phyloP scores from a whole-genome alignment of 2,797 vertebrate genomes.

The Sylvilagus floridanus region DNA sequence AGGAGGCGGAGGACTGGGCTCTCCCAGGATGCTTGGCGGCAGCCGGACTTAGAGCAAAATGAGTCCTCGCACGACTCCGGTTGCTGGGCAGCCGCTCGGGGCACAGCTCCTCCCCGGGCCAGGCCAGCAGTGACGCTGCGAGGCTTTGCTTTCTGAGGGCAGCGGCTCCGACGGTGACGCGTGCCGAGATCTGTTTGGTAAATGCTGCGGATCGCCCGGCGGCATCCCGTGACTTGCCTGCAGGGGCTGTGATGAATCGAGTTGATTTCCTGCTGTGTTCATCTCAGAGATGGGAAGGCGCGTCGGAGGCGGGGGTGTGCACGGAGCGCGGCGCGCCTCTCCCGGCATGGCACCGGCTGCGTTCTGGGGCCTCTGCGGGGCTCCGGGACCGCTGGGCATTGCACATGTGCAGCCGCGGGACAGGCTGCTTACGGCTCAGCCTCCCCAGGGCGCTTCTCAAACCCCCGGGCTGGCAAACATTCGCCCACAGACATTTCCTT shows the following conservation, averaged over 20 bases:
- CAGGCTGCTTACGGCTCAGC: neutral
- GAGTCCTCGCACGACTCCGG: neutral
- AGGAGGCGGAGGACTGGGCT: neutral
- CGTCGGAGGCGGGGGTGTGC: rapidly evolving
- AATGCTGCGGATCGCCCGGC: neutral
- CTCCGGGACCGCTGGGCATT: rapidly evolving
- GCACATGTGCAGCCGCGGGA: neutral
- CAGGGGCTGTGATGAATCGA: neutral
- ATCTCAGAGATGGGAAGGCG: neutral
- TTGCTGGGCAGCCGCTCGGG: neutral
- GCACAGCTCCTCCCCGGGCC: rapidly evolving
- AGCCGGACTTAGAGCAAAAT: neutral
- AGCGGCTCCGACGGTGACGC: rapidly evolving
- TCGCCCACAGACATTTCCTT: slow-evolving; percentile 58
- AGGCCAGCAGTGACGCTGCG: rapidly evolving
- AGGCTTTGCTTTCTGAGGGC: neutral
- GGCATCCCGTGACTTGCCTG: rapidly evolving
- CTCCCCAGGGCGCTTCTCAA: rapidly evolving
- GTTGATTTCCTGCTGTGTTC: neutral
- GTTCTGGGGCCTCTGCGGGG: rapidly evolving
- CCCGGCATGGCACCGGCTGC: rapidly evolving
- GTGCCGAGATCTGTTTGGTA: neutral
- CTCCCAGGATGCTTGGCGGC: neutral
- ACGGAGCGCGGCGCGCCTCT: rapidly evolving
- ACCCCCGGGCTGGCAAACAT: slow-evolving; percentile 65